Conservation (phyloP, 1,140 invertebrate genomes). For the Uloborus diversus region DNA sequence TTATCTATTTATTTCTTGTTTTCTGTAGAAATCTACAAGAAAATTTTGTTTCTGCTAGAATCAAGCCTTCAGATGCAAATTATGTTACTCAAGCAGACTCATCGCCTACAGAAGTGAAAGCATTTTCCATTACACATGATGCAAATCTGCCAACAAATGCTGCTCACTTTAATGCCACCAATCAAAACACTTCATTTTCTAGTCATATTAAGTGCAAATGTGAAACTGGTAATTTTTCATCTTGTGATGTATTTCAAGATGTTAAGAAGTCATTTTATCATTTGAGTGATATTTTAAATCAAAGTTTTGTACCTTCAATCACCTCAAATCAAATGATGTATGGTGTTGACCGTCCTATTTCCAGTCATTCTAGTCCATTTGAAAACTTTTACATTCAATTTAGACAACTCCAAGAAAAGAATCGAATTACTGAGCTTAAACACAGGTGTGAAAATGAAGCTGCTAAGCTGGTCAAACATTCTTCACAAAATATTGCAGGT, state of each 20-base stretch:
- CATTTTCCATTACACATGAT: background rate
- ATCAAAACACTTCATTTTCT: background rate
- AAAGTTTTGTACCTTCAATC: constrained; percentile 15
- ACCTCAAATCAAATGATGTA: background rate
- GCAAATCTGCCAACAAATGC: background rate
- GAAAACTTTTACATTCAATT: constrained; percentile 38
- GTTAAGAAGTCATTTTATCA: constrained; percentile 39
- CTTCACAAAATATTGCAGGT: no score
- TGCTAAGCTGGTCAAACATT: background rate
- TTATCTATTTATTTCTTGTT: no score
- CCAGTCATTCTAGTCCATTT: constrained; percentile 1
- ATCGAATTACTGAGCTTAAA: constrained; percentile 17
- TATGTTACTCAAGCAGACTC: no score
- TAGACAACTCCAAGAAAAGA: constrained; percentile 32
- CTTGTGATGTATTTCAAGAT: constrained; percentile 28
- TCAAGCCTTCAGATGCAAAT: no score
- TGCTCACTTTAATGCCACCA: background rate
- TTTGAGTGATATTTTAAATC: constrained; percentile 33
- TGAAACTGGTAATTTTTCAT: constrained; percentile 6
- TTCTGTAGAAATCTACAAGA: background rate
- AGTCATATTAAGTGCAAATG: constrained; percentile 18
- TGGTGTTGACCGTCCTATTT: background rate
- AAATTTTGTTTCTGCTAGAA: background rate
- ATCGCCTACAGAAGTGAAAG: background rate
- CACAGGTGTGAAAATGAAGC: constrained; percentile 24